Conservation (phyloP, 2,888 invertebrate species). For the Tholera decimalis region DNA sequence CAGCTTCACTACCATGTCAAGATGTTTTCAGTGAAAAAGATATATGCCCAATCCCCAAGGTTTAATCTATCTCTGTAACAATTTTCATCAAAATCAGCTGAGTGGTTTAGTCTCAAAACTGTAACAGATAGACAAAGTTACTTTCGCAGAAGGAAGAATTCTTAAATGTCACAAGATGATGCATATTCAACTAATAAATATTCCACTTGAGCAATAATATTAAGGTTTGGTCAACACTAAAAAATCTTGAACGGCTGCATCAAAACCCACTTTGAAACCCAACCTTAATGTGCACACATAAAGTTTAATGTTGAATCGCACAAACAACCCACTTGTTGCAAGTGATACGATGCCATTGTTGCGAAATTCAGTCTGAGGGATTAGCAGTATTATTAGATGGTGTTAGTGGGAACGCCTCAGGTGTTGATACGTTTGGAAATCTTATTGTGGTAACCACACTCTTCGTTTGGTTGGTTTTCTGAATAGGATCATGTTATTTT, state of each 20-base stretch:
- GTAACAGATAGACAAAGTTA: too few species aligned
- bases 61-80: too few species aligned
- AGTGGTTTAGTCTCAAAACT: too few species aligned
- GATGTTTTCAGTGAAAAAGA: too few species aligned
- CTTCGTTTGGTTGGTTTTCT: background rate
- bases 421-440: slow-evolving; percentile 18
- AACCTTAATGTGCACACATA: slow-evolving; percentile 13
- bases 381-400: slow-evolving; percentile 66
- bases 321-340: slow-evolving; percentile 65
- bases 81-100: too few species aligned
- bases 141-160: too few species aligned
- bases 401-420: slow-evolving; percentile 39
- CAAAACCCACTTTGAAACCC: slow-evolving; percentile 39
- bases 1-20: too few species aligned
- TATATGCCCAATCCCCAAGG: too few species aligned
- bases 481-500: background rate
- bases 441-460: slow-evolving; percentile 3
- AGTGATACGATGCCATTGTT: slow-evolving; percentile 57
- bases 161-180: too few species aligned
- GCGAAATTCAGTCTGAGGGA: slow-evolving; percentile 70
- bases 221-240: slow-evolving; percentile 29
- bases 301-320: slow-evolving; percentile 29
- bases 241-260: slow-evolving; percentile 43
- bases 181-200: slow-evolving; percentile 30
- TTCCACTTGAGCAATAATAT: slow-evolving; percentile 21